phyloP scores from a whole-genome alignment of 2,888 invertebrate genomes.

The Diogma glabrata region DNA sequence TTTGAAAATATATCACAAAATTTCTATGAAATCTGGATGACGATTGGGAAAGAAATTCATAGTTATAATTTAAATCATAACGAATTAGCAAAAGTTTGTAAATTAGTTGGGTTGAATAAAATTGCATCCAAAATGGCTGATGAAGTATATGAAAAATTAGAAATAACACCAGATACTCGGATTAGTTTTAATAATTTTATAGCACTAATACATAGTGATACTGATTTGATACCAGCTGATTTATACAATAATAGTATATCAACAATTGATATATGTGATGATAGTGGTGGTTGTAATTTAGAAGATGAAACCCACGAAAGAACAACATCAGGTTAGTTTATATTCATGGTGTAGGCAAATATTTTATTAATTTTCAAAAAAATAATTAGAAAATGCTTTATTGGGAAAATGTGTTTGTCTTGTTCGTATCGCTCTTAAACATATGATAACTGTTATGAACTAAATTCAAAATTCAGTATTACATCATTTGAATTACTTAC shows the following conservation, averaged over 20 bases:
- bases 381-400: not conserved
- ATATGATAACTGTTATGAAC: no score
- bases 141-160: slow-evolving; percentile 53
- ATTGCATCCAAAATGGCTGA: slow-evolving; percentile 50
- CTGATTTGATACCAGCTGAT: slow-evolving; percentile 13
- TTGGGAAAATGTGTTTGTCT: no score
- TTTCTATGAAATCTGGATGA: slow-evolving; percentile 50
- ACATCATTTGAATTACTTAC: no score
- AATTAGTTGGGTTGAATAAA: slow-evolving; percentile 51
- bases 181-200: slow-evolving; percentile 56
- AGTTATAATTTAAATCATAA: slow-evolving; percentile 43
- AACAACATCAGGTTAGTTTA: no score
- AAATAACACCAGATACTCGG: slow-evolving; percentile 47
- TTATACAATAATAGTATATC: not conserved
- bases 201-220: slow-evolving; percentile 41
- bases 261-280: no score
- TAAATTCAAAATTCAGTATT: no score
- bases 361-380: not conserved
- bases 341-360: not conserved
- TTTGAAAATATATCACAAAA: slow-evolving; percentile 41
- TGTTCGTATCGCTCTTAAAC: no score
- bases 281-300: no score
- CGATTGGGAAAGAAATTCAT: slow-evolving; percentile 40
- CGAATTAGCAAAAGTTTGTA: slow-evolving; percentile 51
- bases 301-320: no score